Conservation (phyloP, 2,797 vertebrate species). For the Diglossa cyanea region DNA sequence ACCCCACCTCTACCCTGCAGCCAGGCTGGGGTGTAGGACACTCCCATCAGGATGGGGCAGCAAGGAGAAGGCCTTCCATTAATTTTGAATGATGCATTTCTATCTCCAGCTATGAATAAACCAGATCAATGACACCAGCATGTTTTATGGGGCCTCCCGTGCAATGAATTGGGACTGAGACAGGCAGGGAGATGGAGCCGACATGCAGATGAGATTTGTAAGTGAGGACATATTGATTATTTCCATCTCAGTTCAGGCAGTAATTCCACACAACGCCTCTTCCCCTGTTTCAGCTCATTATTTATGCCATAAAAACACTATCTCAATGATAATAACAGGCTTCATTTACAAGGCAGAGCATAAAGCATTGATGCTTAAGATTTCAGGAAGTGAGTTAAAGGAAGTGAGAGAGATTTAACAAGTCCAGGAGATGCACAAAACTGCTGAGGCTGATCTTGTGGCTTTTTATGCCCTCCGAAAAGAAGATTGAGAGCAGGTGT, state of each 20-base stretch:
- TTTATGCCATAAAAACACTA: constrained; percentile 82
- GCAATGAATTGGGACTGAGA: constrained; percentile 79
- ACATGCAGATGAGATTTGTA: constrained; percentile 83
- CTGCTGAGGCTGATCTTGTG: constrained; percentile 63
- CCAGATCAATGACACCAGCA: constrained; percentile 76
- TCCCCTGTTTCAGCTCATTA: constrained; percentile 78
- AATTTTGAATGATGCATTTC: constrained; percentile 79
- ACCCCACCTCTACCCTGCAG: neutral
- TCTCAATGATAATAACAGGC: constrained; percentile 80
- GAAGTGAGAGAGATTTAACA: constrained; percentile 73
- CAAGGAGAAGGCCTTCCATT: constrained; percentile 67
- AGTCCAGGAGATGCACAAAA: constrained; percentile 67
- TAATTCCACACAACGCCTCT: constrained; percentile 76
- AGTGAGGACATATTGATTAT: constrained; percentile 83
- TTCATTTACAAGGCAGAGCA: constrained; percentile 78
- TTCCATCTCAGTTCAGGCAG: constrained; percentile 76
- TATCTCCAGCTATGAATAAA: constrained; percentile 76
- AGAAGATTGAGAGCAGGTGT: constrained; percentile 53
- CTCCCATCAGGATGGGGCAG: constrained; percentile 28
- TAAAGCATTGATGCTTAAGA: constrained; percentile 73
- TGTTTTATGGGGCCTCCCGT: constrained; percentile 76
- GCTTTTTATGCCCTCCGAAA: constrained; percentile 61
- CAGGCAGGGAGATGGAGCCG: constrained; percentile 74
- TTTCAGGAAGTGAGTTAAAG: constrained; percentile 70
- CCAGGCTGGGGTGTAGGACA: neutral